Evolutionary conservation across 2,113 vertebrate genomes (phyloP), one percentile per base, ranked within the genome.

Genomic region (Centropristis striata): DNA sequence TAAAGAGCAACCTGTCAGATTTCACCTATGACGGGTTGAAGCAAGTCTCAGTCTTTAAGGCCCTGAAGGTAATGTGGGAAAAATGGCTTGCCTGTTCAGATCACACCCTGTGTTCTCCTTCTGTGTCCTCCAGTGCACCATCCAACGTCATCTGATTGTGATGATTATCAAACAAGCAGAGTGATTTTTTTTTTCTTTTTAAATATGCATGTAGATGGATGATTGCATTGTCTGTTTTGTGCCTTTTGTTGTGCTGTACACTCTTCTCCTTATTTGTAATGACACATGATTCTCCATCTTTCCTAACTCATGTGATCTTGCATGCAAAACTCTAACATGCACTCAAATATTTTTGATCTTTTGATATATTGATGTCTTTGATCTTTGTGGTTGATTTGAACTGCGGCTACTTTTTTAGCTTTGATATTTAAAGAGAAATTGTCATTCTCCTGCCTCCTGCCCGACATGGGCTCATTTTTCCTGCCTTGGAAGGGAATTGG

Each of bases 1-100:
- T 93, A 95, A 98, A 99, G 98, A 96, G 93, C 95, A 97, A 98
- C 95, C 96, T 97, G 86, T 97, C 98, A 96, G 96, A 97, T 91
- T 96, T 97, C 97, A 97, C 95, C 92, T 95, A 94, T 86, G 97
- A 97, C 51, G 96, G 95, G 94, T 95, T 96, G 96, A 99, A 99
- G 97, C 98, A 97, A 94, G 86, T 96, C 90, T 96, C 96, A 92
- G 94, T 97, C 95, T 96, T 97, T 96, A 98, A 97, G 96, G 96
- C 95, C 86, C 93, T 97, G 58, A 99, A 99, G 98, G 98, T 99
- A 99, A 97, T 84, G 89, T 91, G 86, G 94, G 89, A 87, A 83
- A 21, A 70, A 86, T 53, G 77, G 80, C 69, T 39, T 83, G 91
- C 90, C 84, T 82, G 88, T 18, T 64, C 74, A 69, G 42, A 77